Base-by-base conservation (phyloP, 1,140 invertebrate species). In the Macrobrachium rosenbergii region DNA sequence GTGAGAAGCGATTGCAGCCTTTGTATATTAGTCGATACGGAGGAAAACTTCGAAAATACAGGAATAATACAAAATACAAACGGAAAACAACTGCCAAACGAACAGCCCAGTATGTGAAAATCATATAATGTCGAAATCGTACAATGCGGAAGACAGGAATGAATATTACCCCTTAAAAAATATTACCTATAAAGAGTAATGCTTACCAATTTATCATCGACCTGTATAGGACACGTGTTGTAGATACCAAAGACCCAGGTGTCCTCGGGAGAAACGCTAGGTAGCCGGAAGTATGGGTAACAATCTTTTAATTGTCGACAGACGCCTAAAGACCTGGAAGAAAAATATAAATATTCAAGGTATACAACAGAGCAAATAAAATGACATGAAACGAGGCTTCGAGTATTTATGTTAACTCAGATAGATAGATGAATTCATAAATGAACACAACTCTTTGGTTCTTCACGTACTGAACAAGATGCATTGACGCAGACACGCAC, bases 201-300 rank as follows among this genome's bases (percentile, higher is more conserved):
- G 77, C 83, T 78, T 58, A 85, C 83, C 83, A 85, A 45, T 62
- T 28, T 23, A 2, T 76, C 75, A n/a, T 85, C 16, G 83, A 78
- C 60, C 11, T 43, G 21, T 17, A 85, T 21, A 3, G 83, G 83
- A 92, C 96, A 97, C 11, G 94, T 95, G 88, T 96, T 95, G 90
- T 95, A 95, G 91, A 95, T 94, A 0, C 95, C 95, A 83, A 95
- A 93, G 37, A 95, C 93, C 95, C 95, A 96, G 14, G 94, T 94
- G 72, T 96, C 95, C 90, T 93, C 94, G 60, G 93, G 94, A 58
- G 93, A 93, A 3, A 95, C 90, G 88, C 95, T 93, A 0, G 95
- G 94, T 10, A 94, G 91, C 91, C 96, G 96, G 91, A 95, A 95
- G 90, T 95, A 94, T 0, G 96, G 96, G 91, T 96, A 96, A 90